Evolutionary conservation across 1,140 invertebrate genomes (phyloP), one percentile per base, ranked within the genome.

Genomic region (Pemphigus obesinymphae): DNA sequence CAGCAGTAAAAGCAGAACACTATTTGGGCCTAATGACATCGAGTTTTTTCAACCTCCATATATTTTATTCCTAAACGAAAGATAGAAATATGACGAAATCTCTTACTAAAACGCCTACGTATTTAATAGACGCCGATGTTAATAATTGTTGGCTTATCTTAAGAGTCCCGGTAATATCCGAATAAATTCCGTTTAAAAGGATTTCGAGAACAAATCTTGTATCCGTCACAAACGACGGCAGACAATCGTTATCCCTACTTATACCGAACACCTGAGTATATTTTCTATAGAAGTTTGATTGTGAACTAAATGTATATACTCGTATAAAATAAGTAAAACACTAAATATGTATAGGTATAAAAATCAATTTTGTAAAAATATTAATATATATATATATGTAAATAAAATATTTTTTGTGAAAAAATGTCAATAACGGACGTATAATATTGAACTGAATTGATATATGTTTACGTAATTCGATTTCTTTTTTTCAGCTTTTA

Each of bases 181-280:
- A 76, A 76, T 78, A 78, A 55, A 78, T 78, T 75, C 20, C 48
- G 20, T 50, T 37, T 37, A 58, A 76, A 76, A 76, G 73, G 10
- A n/a, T 76, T 58, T 34, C 4, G 29, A 66, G 34, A 37, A 68
- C 34, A 68, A 68, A 68, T 37, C 63, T 8, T 68, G 63, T 31
- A 68, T 68, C 37, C n/a, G 23, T 37, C 37, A 68, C 34, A n/a
- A 68, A 40, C 29, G n/a, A 40, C 3, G 61, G 20, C 31, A 10
- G 20, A 37, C 31, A 17, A 55, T 55, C 23, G n/a, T 55, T 55
- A n/a, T 13, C 4, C 11, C 11, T 11, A 13, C 4, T 13, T 6
- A 26, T 26, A 26, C 23, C 26, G 26, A 58, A 26, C 5, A 13
- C 23, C 3, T 26, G n/a, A n/a, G n/a, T n/a, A n/a, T n/a, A n/a